Percentiles rank a stretch among this genome's conserved stretches.
phyloP scores from a whole-genome alignment of 1,140 invertebrate species.

The Heliothis virescens region DNA sequence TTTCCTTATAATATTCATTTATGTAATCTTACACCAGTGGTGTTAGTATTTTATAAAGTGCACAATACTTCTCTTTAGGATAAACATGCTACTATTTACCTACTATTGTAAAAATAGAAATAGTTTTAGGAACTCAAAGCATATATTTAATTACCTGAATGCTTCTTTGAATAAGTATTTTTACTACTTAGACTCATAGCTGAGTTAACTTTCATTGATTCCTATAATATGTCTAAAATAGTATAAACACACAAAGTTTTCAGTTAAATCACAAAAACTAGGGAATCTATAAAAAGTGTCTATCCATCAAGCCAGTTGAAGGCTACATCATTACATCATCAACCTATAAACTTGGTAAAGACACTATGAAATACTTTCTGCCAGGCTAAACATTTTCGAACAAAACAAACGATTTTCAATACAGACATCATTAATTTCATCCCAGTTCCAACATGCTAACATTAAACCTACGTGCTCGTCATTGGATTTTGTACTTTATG shows the following conservation, averaged over 20 bases:
- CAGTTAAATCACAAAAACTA: background rate
- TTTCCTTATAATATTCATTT: too few species aligned
- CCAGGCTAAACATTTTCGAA: constrained; percentile 61
- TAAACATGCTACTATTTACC: too few species aligned
- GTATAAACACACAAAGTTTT: background rate
- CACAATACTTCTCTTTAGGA: too few species aligned
- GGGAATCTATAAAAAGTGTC: background rate
- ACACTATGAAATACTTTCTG: constrained; percentile 52
- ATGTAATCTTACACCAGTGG: background rate
- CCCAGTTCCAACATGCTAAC: constrained; percentile 58
- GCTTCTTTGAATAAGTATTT: too few species aligned
- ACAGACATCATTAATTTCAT: constrained; percentile 71
- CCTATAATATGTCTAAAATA: background rate
- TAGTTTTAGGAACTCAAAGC: too few species aligned
- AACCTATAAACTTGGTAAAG: constrained; percentile 37
- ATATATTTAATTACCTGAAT: too few species aligned
- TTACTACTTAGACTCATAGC: too few species aligned
- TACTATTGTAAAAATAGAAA: too few species aligned
- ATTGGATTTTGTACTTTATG: constrained; percentile 56
- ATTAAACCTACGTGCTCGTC: constrained; percentile 21
- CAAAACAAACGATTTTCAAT: constrained; percentile 73
- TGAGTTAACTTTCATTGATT: too few species aligned
- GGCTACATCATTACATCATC: constrained; percentile 37
- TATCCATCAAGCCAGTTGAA: constrained; percentile 11
- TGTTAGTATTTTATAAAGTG: too few species aligned